phyloP scores from a whole-genome alignment of 2,888 invertebrate species.

The Entomobrya multifasciata region DNA sequence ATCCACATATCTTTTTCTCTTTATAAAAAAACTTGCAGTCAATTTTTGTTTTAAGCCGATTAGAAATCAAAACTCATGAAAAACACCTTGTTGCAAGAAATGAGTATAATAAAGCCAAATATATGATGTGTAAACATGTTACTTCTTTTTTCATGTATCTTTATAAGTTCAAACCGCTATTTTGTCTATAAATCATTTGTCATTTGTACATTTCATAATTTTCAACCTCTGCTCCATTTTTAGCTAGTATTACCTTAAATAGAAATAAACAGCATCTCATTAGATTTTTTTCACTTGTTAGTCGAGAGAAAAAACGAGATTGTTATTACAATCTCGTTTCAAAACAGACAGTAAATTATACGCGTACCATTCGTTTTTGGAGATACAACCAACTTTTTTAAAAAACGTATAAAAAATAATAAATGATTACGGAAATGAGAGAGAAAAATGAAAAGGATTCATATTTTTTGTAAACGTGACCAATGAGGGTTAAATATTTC shows the following conservation, averaged over 20 bases:
- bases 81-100: slow-evolving; percentile 9
- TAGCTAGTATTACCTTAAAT: slow-evolving; percentile 50
- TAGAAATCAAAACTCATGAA: background rate
- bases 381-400: slow-evolving; percentile 20
- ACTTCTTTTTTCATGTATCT: background rate
- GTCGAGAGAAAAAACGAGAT: slow-evolving; percentile 14
- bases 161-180: background rate
- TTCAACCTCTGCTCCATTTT: slow-evolving; percentile 48
- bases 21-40: background rate
- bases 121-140: background rate
- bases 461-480: slow-evolving; percentile 43
- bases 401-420: slow-evolving; percentile 36
- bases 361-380: slow-evolving; percentile 23
- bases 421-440: slow-evolving; percentile 57
- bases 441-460: background rate
- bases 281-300: slow-evolving; percentile 22
- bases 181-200: slow-evolving; percentile 41
- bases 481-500: slow-evolving; percentile 30
- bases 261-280: slow-evolving; percentile 36
- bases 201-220: background rate
- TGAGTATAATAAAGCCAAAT: background rate
- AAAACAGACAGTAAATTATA: slow-evolving; percentile 31
- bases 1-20: too few relatives aligned
- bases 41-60: slow-evolving; percentile 35
- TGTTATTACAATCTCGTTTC: background rate